Evolutionary conservation across 2,888 invertebrate species (phyloP).

Genomic region (Agrochola circellaris): DNA sequence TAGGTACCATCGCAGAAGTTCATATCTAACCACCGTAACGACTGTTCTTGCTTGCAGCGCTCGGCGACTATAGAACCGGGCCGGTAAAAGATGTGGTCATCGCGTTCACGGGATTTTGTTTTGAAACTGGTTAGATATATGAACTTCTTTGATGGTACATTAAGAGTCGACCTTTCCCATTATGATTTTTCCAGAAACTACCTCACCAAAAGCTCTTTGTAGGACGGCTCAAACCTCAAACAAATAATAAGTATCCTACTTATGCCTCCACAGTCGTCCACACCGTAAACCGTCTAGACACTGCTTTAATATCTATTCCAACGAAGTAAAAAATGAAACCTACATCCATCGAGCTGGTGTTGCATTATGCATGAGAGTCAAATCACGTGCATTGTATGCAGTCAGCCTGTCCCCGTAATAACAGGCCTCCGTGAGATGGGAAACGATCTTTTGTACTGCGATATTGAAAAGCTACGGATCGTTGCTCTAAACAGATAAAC

Average conservation of each 20-base stretch:
- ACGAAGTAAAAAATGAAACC: slow-evolving; percentile 44
- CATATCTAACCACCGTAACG: too few species aligned
- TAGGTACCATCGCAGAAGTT: too few species aligned
- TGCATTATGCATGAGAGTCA: slow-evolving; percentile 60
- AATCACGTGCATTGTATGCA: slow-evolving; percentile 58
- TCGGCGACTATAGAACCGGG: too few species aligned
- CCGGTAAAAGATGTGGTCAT: too few species aligned
- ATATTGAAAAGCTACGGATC: slow-evolving; percentile 53
- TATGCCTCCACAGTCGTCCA: not conserved
- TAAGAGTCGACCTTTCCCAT: too few species aligned
- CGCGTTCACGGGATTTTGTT: too few species aligned
- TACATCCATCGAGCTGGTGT: slow-evolving; percentile 27
- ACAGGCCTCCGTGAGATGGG: slow-evolving; percentile 67
- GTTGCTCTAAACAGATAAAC: slow-evolving; percentile 30
- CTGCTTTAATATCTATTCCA: slow-evolving; percentile 32
- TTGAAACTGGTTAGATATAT: too few species aligned
- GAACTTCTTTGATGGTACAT: too few species aligned
- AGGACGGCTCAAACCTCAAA: not conserved
- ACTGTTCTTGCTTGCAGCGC: too few species aligned
- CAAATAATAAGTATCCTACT: not conserved
- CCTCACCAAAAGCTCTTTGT: not conserved
- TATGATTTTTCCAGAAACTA: too few species aligned
- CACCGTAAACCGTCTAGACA: slow-evolving; percentile 43
- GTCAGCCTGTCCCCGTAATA: slow-evolving; percentile 54
- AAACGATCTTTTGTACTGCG: slow-evolving; percentile 54